These are phyloP conservation scores for Jaculus jaculus DNA, from an alignment of 2,113 vertebrate species.

Conservation along the genomic window DNA sequence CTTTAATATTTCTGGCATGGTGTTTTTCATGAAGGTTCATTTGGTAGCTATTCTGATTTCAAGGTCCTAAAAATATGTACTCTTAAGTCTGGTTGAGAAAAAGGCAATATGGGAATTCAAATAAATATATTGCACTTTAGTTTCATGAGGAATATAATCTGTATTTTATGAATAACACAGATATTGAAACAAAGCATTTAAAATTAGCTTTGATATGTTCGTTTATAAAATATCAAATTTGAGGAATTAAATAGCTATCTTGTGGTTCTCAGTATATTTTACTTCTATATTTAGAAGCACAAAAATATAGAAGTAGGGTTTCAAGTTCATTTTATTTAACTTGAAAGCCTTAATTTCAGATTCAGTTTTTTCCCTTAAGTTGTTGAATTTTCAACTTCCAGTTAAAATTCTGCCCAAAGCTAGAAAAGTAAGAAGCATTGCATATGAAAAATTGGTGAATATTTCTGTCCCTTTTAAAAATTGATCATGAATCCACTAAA, in stretches of 20 bases:
- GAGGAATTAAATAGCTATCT: slow-evolving; percentile 30
- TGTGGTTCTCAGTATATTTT: not conserved
- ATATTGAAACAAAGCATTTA: not conserved
- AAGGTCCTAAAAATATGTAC: slow-evolving; percentile 23
- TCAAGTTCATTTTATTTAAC: slow-evolving; percentile 39
- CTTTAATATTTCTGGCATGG: slow-evolving; percentile 21
- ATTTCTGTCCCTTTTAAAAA: slow-evolving; percentile 58
- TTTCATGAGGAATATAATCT: slow-evolving; percentile 29
- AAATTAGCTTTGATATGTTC: slow-evolving; percentile 15
- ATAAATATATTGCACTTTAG: slow-evolving; percentile 11
- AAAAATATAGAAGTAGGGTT: slow-evolving; percentile 11
- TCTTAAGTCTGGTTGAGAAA: not conserved
- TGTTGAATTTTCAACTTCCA: slow-evolving; percentile 54
- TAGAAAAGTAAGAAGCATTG: slow-evolving; percentile 29
- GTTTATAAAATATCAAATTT: slow-evolving; percentile 30
- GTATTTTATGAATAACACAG: not conserved
- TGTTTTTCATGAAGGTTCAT: not conserved
- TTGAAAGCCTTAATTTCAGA: slow-evolving; percentile 39
- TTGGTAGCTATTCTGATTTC: slow-evolving; percentile 28
- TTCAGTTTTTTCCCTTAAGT: not conserved
- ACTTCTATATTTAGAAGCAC: slow-evolving; percentile 4
- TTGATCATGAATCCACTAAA: slow-evolving; percentile 36
- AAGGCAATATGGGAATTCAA: not conserved
- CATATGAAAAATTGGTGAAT: slow-evolving; percentile 42
- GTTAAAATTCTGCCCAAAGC: slow-evolving; percentile 49